phyloP scores from a whole-genome alignment of 2,797 vertebrate species.

The Rallus crepitans region DNA sequence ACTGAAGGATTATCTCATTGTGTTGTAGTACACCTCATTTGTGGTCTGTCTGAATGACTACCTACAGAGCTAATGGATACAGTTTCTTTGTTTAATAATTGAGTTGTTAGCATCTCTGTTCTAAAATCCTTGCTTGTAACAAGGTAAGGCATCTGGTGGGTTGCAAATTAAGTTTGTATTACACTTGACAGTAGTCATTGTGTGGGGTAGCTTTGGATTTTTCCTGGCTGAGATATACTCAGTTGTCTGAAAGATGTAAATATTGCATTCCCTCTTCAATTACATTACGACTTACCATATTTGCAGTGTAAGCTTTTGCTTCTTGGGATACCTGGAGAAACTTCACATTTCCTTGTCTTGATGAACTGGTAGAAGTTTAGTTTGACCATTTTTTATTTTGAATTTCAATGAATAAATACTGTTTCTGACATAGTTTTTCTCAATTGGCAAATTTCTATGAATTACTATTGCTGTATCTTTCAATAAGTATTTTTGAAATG shows the following conservation, averaged over 20 bases:
- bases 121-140: neutral
- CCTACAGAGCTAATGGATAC: neutral
- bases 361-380: neutral
- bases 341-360: neutral
- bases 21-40: neutral
- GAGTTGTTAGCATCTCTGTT: fast-evolving
- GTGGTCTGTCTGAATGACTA: neutral
- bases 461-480: neutral
- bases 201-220: neutral
- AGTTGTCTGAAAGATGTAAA: neutral
- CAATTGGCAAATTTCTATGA: neutral
- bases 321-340: neutral
- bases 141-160: neutral
- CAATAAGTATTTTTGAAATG: neutral
- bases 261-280: neutral
- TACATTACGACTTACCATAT: neutral
- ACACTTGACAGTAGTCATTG: neutral
- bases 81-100: neutral
- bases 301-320: neutral
- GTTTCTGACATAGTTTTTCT: neutral
- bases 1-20: neutral
- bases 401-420: neutral
- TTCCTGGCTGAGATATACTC: neutral
- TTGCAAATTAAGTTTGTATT: neutral
- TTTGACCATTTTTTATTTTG: neutral